Percentiles rank a stretch among this genome's conserved stretches.
Evolutionary conservation across 1,140 invertebrate species (phyloP).

Genomic region (silkworm (Bombyx mori)): ASM3026992v2 NC_085109.1:2885501-2886000

Average conservation of each 20-base stretch:
- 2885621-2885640: too few relatives aligned
- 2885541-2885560: too few relatives aligned
- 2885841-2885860: constrained; percentile 72
- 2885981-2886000: constrained; percentile 91
- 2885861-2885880: constrained; percentile 69
- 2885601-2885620: too few relatives aligned
- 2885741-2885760: not conserved
- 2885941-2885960: constrained; percentile 94
- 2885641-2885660: too few relatives aligned
- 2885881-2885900: constrained; percentile 68
- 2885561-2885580: too few relatives aligned
- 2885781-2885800: constrained; percentile 29
- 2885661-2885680: too few relatives aligned
- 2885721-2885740: too few relatives aligned
- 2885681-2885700: too few relatives aligned
- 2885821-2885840: constrained; percentile 68
- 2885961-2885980: constrained; percentile 92
- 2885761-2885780: constrained; percentile 5
- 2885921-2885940: constrained; percentile 92
- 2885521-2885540: too few relatives aligned
- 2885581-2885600: too few relatives aligned
- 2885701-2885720: too few relatives aligned
- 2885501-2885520: too few relatives aligned
- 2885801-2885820: constrained; percentile 32
- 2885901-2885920: constrained; percentile 65